phyloP scores from a whole-genome alignment of 2,797 vertebrate species.

The Eupleurogrammus muticus region DNA sequence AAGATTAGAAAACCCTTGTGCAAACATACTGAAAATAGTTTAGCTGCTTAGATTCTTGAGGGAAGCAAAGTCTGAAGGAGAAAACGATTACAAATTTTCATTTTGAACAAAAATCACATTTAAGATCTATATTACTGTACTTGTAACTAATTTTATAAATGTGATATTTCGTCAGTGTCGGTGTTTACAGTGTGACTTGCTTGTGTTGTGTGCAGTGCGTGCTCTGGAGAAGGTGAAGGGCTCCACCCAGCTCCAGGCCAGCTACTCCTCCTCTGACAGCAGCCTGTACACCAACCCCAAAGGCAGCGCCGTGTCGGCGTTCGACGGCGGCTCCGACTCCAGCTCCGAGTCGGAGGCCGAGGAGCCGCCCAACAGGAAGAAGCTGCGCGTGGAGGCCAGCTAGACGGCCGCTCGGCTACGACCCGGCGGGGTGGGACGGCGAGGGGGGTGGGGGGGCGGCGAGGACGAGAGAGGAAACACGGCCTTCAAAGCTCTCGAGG shows the following conservation, averaged over 20 bases:
- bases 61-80: too few relatives aligned
- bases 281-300: conserved; percentile 99
- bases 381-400: conserved; percentile 94
- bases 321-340: conserved; percentile 97
- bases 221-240: conserved; percentile 98
- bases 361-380: conserved; percentile 94
- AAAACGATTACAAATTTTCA: too few relatives aligned
- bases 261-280: conserved; percentile 94
- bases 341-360: conserved; percentile 96
- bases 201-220: conserved; percentile 84
- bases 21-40: too few relatives aligned
- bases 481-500: conserved; percentile 60
- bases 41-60: too few relatives aligned
- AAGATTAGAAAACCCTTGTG: too few relatives aligned
- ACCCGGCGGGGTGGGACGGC: not conserved
- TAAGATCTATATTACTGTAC: too few relatives aligned
- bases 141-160: too few relatives aligned
- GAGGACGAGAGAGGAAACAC: conserved; percentile 50
- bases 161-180: too few relatives aligned
- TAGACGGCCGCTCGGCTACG: conserved; percentile 72
- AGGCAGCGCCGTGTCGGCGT: conserved; percentile 97
- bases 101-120: too few relatives aligned
- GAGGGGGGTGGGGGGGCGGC: conserved; percentile 34
- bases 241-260: conserved; percentile 93
- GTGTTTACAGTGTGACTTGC: too few relatives aligned